phyloP scores from a whole-genome alignment of 2,113 vertebrate genomes.

The Mus pahari region DNA sequence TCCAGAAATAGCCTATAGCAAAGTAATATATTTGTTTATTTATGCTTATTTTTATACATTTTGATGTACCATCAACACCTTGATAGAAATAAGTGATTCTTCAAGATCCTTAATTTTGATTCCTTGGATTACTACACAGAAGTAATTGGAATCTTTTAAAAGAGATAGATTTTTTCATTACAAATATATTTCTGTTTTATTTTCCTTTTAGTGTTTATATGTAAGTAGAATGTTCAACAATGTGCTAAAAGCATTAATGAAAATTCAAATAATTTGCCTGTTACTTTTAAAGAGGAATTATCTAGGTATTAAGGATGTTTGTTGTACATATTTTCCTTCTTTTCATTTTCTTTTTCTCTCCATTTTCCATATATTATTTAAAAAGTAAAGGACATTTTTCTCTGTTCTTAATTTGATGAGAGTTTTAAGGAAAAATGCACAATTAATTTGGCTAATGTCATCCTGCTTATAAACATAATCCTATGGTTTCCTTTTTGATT shows the following conservation, averaged over 20 bases:
- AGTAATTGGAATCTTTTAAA: background rate
- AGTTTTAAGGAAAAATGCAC: background rate
- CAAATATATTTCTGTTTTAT: background rate
- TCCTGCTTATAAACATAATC: background rate
- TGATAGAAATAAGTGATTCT: background rate
- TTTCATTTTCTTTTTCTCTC: background rate
- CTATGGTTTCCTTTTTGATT: background rate
- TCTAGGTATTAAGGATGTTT: background rate
- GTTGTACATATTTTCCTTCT: background rate
- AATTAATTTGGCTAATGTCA: background rate
- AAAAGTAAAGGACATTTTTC: background rate
- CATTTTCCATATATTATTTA: background rate
- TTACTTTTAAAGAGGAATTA: background rate
- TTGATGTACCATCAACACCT: background rate
- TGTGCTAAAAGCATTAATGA: background rate
- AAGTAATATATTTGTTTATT: background rate
- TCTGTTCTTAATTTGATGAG: slow-evolving; percentile 2
- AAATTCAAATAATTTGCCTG: background rate
- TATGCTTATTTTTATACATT: background rate
- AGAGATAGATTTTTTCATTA: background rate
- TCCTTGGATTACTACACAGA: background rate
- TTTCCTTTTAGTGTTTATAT: background rate
- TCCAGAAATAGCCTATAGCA: background rate
- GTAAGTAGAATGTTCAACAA: background rate
- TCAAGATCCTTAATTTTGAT: background rate